Evolutionary conservation across 1,140 invertebrate species (phyloP).

Genomic region (Drosophila oshimai): DNA sequence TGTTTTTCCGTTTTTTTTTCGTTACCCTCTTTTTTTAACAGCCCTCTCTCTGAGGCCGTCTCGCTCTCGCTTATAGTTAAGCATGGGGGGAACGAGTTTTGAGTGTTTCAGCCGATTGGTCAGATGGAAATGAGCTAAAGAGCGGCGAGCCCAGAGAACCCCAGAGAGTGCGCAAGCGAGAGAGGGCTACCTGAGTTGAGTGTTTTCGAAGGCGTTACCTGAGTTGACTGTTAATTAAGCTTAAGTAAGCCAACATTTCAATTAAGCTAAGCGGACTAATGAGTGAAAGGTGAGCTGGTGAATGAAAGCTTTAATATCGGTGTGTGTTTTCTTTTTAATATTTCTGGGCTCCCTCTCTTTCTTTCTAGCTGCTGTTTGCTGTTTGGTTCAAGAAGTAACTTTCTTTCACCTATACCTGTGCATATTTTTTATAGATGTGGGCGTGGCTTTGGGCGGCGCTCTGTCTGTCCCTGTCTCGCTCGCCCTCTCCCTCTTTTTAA

Average conservation of each 20-base stretch:
- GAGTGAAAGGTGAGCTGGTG: slow-evolving; percentile 6
- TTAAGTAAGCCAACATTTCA: slow-evolving; percentile 61
- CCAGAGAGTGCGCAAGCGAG: slow-evolving; percentile 25
- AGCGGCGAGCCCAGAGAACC: slow-evolving; percentile 5
- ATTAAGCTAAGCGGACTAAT: slow-evolving; percentile 40
- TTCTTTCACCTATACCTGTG: slow-evolving; percentile 44
- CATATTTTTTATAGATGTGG: slow-evolving; percentile 36
- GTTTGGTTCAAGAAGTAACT: slow-evolving; percentile 43
- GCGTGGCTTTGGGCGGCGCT: slow-evolving; percentile 74
- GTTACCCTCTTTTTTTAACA: slow-evolving; percentile 6
- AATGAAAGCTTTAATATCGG: not conserved
- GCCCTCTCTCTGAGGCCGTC: slow-evolving; percentile 40
- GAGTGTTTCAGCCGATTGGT: slow-evolving; percentile 62
- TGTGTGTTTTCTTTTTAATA: not conserved
- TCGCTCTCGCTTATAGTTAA: slow-evolving; percentile 41
- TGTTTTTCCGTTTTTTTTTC: slow-evolving; percentile 24
- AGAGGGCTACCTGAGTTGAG: slow-evolving; percentile 22
- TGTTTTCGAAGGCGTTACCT: slow-evolving; percentile 59
- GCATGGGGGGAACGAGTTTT: slow-evolving; percentile 55
- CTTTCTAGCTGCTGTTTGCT: slow-evolving; percentile 40
- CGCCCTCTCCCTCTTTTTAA: slow-evolving; percentile 30
- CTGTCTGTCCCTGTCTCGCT: slow-evolving; percentile 49
- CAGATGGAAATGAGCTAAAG: slow-evolving; percentile 22
- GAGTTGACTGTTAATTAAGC: slow-evolving; percentile 61
- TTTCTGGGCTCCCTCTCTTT: not conserved